Evolutionary conservation across 2,113 vertebrate genomes (phyloP), one percentile per base, ranked within the genome.

Genomic region (Nothocercus nigrocapillus): DNA sequence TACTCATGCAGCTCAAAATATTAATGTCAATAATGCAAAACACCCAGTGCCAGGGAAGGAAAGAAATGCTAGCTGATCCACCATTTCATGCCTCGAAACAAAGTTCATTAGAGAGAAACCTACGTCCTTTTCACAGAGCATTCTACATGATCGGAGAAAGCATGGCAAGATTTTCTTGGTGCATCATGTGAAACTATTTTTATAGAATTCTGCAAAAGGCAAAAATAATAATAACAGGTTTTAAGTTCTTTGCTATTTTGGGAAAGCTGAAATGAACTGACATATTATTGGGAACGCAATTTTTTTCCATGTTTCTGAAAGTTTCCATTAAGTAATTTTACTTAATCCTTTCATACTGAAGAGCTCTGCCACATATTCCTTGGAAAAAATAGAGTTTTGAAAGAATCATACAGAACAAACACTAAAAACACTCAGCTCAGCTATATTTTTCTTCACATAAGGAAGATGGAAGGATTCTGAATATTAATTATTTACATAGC

Each of bases 191-290:
- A 96, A 95, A 93, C 44, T 87, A 4, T 59, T 85, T 95, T 87
- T 68, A 76, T 51, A 77, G 34, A 82, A 81, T 27, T 74, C 59
- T 90, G 80, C 38, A 95, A 85, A 89, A 83, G 91, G 91, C 69
- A 93, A 78, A 95, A 94, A 97, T 88, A 90, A 88, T 75, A 94
- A 93, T 54, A 81, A 38, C 32, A 38, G 16, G 44, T 40, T 96
- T 85, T 54, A 87, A 80, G 80, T 83, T 64, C 13, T 62, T 90
- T 49, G 42, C 14, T 85, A 58, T 92, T 96, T 90, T 79, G 92
- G 91, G 84, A 93, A 93, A 82, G 58, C 34, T 83, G 78, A 73
- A 91, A 69, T 79, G 73, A 89, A 90, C 49, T 66, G 83, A 49
- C 5, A 14, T 40, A 62, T 81, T 53, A 88, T 36, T 25, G 42